phyloP scores from a whole-genome alignment of 2,797 vertebrate species.

The Triplophysa bombifrons region DNA sequence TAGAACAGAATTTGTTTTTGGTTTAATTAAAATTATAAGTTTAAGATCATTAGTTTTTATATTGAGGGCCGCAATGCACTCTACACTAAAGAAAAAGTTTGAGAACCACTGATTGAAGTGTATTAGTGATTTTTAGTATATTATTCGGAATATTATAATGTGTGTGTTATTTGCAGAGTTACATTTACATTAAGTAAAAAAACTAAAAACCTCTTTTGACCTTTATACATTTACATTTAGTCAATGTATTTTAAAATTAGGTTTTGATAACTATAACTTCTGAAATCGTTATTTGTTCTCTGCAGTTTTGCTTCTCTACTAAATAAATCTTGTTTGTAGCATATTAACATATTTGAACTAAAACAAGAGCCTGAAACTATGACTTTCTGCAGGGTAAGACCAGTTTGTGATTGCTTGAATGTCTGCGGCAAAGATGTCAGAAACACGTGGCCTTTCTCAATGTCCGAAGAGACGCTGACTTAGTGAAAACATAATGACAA shows the following conservation, averaged over 20 bases:
- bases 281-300: background rate
- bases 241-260: background rate
- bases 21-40: too few relatives aligned
- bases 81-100: too few relatives aligned
- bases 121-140: too few relatives aligned
- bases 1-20: too few relatives aligned
- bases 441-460: conserved; percentile 28
- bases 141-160: too few relatives aligned
- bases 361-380: background rate
- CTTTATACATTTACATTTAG: too few relatives aligned
- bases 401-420: background rate
- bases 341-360: background rate
- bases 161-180: too few relatives aligned
- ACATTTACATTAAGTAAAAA: too few relatives aligned
- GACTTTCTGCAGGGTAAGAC: background rate
- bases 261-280: background rate
- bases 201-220: too few relatives aligned
- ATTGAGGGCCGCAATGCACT: too few relatives aligned
- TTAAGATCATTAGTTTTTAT: too few relatives aligned
- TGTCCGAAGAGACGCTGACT: conserved; percentile 18
- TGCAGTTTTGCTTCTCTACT: background rate
- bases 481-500: conserved; percentile 3
- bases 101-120: too few relatives aligned
- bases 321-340: background rate
- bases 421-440: conserved; percentile 35